A percentile compares a stretch with the other conserved stretches of the same genome.
Evolutionary conservation across 1,140 invertebrate species (phyloP).

Genomic region (Drosophila sulfurigaster): DNA sequence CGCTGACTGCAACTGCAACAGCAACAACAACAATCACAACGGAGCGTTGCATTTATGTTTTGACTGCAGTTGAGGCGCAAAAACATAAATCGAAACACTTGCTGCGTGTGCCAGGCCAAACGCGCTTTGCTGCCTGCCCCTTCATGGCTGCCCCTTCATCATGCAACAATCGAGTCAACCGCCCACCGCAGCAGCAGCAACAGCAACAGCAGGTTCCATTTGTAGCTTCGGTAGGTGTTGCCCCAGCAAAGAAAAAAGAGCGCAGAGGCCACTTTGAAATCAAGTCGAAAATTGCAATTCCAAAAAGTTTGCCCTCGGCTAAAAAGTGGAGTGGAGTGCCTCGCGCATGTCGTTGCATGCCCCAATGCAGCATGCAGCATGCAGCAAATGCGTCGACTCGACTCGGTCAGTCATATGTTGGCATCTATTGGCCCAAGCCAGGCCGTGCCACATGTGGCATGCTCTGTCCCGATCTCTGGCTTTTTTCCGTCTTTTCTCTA

Average conservation of each 20-base stretch:
- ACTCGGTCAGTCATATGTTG: slow-evolving; percentile 67
- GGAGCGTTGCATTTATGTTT: slow-evolving; percentile 42
- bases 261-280: slow-evolving; percentile 65
- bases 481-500: slow-evolving; percentile 18
- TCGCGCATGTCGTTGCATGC: slow-evolving; percentile 19
- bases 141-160: slow-evolving; percentile 17
- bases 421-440: slow-evolving; percentile 63
- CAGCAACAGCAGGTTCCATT: slow-evolving; percentile 63
- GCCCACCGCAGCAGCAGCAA: slow-evolving; percentile 49
- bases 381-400: slow-evolving; percentile 24
- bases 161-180: slow-evolving; percentile 21
- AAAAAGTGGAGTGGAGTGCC: slow-evolving; percentile 58
- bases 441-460: slow-evolving; percentile 61
- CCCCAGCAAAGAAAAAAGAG: slow-evolving; percentile 33
- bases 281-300: slow-evolving; percentile 83
- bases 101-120: slow-evolving; percentile 49
- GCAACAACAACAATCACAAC: not conserved
- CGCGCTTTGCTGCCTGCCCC: not conserved
- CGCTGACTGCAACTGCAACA: slow-evolving; percentile 27
- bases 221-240: slow-evolving; percentile 71
- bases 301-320: slow-evolving; percentile 81
- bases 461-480: slow-evolving; percentile 33
- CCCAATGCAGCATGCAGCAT: not conserved
- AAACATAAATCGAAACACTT: slow-evolving; percentile 83
- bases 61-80: slow-evolving; percentile 68